Evolutionary conservation across 2,113 vertebrate species (phyloP).

Genomic region (Prietella phreatophila): DNA sequence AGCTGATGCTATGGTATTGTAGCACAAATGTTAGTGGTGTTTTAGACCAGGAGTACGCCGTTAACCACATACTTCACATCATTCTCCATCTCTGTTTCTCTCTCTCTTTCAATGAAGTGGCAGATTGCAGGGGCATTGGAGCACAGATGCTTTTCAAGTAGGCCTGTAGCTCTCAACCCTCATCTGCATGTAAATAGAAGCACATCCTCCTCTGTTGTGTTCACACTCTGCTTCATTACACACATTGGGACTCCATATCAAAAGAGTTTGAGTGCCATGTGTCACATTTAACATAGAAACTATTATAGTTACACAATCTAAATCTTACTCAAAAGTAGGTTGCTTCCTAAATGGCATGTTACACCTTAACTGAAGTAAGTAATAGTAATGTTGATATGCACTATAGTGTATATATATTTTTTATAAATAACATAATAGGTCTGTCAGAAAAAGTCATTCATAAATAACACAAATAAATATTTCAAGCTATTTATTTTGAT

Average conservation of each 20-base stretch:
- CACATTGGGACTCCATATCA: background rate
- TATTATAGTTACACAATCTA: background rate
- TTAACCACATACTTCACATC: background rate
- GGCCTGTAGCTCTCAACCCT: background rate
- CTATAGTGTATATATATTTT: background rate
- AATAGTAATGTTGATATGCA: background rate
- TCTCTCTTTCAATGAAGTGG: background rate
- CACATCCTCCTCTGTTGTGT: background rate
- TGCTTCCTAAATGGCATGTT: background rate
- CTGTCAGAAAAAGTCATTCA: background rate
- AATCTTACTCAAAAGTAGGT: background rate
- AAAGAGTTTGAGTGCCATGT: background rate
- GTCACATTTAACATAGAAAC: background rate
- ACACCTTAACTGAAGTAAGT: background rate
- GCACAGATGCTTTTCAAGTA: slow-evolving; percentile 22
- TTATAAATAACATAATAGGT: background rate
- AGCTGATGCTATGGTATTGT: background rate
- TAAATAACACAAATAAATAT: background rate
- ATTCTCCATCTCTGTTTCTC: slow-evolving; percentile 2
- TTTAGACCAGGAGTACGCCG: background rate
- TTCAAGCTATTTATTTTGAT: background rate
- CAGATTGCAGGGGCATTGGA: slow-evolving; percentile 10
- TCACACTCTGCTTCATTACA: background rate
- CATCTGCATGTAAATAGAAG: slow-evolving; percentile 11
- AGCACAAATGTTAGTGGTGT: background rate